phyloP scores from a whole-genome alignment of 2,888 invertebrate genomes.

The Apamea crenata region DNA sequence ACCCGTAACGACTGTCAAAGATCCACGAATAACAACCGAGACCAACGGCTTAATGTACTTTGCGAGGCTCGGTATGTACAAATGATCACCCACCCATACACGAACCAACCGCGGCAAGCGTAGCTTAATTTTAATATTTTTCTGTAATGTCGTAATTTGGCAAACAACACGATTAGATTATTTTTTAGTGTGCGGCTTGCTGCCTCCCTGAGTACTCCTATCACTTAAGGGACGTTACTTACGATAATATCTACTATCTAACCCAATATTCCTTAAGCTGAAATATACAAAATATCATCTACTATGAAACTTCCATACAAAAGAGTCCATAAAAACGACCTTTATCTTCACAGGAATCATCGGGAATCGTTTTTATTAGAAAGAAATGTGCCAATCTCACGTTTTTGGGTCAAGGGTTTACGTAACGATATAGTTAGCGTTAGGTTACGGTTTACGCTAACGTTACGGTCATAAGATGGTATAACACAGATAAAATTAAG shows the following conservation, averaged over 20 bases:
- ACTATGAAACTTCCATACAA: background rate
- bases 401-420: constrained; percentile 50
- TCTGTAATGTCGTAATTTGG: too few relatives aligned
- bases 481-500: constrained; percentile 29
- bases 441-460: constrained; percentile 38
- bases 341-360: constrained; percentile 21
- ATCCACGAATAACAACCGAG: too few relatives aligned
- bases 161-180: too few relatives aligned
- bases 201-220: background rate
- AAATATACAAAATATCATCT: background rate
- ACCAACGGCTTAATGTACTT: too few relatives aligned
- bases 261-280: background rate
- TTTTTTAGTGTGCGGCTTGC: too few relatives aligned
- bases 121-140: too few relatives aligned
- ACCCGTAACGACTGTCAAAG: too few relatives aligned
- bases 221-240: background rate
- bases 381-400: constrained; percentile 28
- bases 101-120: too few relatives aligned
- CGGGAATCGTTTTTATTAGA: constrained; percentile 42
- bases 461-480: constrained; percentile 20
- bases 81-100: too few relatives aligned
- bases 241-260: background rate
- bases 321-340: constrained; percentile 22
- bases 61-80: too few relatives aligned
- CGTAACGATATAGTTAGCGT: constrained; percentile 23